phyloP scores from a whole-genome alignment of 2,797 vertebrate species.

The Garrulus glandarius region DNA sequence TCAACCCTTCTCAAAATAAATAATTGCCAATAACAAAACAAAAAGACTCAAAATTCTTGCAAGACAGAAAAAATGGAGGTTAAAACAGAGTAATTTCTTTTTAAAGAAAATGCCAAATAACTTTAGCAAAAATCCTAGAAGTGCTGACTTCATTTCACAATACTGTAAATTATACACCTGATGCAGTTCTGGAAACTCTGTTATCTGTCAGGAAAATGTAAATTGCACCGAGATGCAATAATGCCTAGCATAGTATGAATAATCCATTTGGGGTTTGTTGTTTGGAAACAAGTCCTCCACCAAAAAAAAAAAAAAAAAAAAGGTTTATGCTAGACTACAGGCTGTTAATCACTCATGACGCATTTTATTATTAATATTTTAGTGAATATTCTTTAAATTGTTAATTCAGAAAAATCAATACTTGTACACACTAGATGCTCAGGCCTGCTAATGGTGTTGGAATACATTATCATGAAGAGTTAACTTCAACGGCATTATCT shows the following conservation, averaged over 20 bases:
- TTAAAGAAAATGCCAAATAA: not conserved
- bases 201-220: not conserved
- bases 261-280: not conserved
- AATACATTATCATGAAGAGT: not conserved
- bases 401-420: not conserved
- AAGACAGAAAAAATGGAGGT: not conserved
- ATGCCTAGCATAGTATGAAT: not conserved
- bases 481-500: not conserved
- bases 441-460: not conserved
- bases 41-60: not conserved
- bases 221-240: not conserved
- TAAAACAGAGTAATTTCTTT: not conserved
- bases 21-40: not conserved
- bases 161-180: not conserved
- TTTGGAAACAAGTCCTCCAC: not conserved
- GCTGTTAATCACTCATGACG: not conserved
- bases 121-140: not conserved
- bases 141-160: not conserved
- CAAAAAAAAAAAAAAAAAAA: not conserved
- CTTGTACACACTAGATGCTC: not conserved
- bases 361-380: not conserved
- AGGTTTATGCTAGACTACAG: not conserved
- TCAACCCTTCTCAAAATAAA: not conserved
- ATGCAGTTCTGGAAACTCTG: not conserved
- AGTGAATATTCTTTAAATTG: not conserved